phyloP scores from a whole-genome alignment of 2,888 invertebrate genomes.

The Drosophila barbarae region DNA sequence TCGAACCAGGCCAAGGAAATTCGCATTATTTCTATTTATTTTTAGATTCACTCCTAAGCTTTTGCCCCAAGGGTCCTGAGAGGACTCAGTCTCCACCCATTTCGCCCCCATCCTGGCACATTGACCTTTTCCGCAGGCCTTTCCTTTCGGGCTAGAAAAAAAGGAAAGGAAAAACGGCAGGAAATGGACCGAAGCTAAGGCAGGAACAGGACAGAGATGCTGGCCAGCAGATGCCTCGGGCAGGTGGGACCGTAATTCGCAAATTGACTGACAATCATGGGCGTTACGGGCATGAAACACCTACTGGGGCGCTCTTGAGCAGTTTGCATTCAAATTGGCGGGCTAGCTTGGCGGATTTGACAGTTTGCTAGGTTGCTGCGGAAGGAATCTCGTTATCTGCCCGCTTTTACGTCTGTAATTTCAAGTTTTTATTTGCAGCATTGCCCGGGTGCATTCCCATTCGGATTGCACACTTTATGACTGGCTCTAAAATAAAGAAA shows the following conservation, averaged over 20 bases:
- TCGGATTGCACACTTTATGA: conserved; percentile 27
- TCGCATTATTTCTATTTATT: conserved; percentile 55
- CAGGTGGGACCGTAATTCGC: conserved; percentile 67
- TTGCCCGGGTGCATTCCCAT: conserved; percentile 8
- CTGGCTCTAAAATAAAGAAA: conserved; percentile 40
- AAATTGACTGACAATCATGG: conserved; percentile 67
- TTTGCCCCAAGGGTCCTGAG: conserved; percentile 43
- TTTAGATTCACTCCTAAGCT: conserved; percentile 46
- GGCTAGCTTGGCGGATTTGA: conserved; percentile 46
- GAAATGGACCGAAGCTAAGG: conserved; percentile 20
- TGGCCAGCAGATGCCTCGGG: conserved; percentile 44
- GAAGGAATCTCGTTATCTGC: conserved; percentile 11
- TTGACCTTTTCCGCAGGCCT: conserved; percentile 51
- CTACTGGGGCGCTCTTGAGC: conserved; percentile 34
- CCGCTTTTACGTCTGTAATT: conserved; percentile 29
- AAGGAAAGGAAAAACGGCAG: neutral
- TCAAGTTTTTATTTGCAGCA: conserved; percentile 19
- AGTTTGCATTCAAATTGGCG: conserved; percentile 33
- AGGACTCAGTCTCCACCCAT: conserved; percentile 41
- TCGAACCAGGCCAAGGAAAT: conserved; percentile 37
- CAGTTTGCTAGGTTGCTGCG: conserved; percentile 44
- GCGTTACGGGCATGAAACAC: conserved; percentile 44
- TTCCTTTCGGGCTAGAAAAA: conserved; percentile 2
- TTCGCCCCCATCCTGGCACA: conserved; percentile 43
- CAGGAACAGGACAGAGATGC: conserved; percentile 21